Conservation (phyloP, 2,888 invertebrate species). For the Drosophila nr. perissopoda region DNA sequence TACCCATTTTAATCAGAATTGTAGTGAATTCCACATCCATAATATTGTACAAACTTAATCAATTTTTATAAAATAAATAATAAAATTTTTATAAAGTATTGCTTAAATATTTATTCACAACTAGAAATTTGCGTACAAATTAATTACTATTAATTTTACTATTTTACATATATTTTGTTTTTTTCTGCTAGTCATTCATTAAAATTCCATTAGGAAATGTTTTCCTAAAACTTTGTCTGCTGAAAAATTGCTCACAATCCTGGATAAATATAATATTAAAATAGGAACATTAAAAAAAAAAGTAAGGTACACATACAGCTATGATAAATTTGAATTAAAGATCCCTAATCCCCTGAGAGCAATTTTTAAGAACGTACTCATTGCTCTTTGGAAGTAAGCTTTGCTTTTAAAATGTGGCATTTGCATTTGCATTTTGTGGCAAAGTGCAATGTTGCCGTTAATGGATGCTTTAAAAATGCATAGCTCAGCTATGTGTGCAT, state of each 20-base stretch:
- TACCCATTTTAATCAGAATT: no score
- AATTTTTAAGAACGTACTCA: no score
- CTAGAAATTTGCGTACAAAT: not conserved
- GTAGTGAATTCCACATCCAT: not conserved
- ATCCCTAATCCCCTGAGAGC: not conserved
- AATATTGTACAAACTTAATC: not conserved
- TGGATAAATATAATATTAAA: not conserved
- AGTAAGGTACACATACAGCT: not conserved
- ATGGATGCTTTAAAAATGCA: slow-evolving; percentile 57
- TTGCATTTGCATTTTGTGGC: slow-evolving; percentile 25
- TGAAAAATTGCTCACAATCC: not conserved
- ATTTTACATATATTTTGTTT: not conserved
- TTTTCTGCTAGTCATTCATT: not conserved
- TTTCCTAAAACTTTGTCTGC: not conserved
- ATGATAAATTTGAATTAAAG: not conserved
- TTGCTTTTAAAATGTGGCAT: slow-evolving; percentile 1
- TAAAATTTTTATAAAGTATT: not conserved
- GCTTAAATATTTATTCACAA: not conserved
- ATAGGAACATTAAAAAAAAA: not conserved
- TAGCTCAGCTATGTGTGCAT: slow-evolving; percentile 14
- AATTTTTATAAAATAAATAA: not conserved
- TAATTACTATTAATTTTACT: not conserved
- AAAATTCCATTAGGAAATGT: not conserved
- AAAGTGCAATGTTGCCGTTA: slow-evolving; percentile 32
- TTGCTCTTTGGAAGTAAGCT: not conserved